Conservation (phyloP, 2,113 vertebrate species). For the Empidonax alnorum region DNA sequence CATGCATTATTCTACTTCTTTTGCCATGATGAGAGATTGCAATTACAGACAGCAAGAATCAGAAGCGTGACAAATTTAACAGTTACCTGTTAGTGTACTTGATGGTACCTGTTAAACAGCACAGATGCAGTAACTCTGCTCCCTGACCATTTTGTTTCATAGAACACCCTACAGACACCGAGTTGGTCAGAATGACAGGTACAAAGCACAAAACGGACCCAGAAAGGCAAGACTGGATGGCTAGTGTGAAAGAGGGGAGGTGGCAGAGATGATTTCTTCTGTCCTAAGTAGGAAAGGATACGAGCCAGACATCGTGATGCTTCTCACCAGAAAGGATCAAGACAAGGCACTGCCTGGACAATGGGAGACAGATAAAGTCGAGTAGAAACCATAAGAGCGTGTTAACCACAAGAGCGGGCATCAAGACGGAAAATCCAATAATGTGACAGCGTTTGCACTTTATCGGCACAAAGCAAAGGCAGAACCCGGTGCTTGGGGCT, state of each 20-base stretch:
- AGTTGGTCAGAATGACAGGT: background rate
- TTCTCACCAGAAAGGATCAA: background rate
- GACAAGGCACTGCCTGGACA: background rate
- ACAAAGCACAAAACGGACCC: background rate
- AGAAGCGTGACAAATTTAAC: background rate
- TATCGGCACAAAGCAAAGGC: accelerated
- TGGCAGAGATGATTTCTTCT: background rate
- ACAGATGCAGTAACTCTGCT: background rate
- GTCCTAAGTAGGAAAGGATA: background rate
- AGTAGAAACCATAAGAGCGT: accelerated
- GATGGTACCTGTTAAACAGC: background rate
- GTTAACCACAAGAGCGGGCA: accelerated
- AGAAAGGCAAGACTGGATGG: background rate
- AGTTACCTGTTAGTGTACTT: background rate
- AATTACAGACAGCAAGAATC: background rate
- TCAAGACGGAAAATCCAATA: background rate
- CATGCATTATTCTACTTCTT: background rate
- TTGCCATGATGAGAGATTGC: background rate
- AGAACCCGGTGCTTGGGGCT: background rate
- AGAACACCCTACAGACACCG: background rate
- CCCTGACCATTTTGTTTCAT: background rate
- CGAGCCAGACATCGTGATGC: accelerated
- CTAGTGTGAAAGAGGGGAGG: background rate
- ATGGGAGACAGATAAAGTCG: accelerated
- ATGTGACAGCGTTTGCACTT: accelerated